These are phyloP conservation scores for Thalassoma bifasciatum DNA, from an alignment of 2,113 vertebrate genomes.

Conservation along the genomic window DNA sequence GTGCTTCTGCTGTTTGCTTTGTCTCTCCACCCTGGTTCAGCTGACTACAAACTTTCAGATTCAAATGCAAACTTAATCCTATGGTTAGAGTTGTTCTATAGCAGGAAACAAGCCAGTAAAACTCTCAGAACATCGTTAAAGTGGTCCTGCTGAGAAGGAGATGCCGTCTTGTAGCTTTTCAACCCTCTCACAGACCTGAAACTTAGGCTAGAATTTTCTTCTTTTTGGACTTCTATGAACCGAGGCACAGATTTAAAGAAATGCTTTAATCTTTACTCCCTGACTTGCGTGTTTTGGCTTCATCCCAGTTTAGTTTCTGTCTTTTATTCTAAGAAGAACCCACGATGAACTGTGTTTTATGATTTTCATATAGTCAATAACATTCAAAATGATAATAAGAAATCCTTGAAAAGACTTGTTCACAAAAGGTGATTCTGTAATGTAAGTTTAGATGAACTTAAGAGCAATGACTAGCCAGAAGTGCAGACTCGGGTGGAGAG, in stretches of 20 bases:
- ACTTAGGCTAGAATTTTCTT: constrained; percentile 6
- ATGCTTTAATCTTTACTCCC: neutral
- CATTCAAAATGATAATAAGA: too few species aligned
- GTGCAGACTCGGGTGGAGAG: neutral
- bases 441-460: neutral
- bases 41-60: constrained; percentile 45
- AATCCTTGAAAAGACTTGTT: neutral
- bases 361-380: too few species aligned
- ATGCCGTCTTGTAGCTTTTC: constrained; percentile 6
- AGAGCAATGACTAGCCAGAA: neutral
- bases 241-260: neutral
- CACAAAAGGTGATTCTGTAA: neutral
- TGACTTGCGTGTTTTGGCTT: neutral
- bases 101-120: constrained; percentile 37
- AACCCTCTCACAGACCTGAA: neutral
- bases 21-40: constrained; percentile 27
- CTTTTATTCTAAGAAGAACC: too few species aligned
- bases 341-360: too few species aligned
- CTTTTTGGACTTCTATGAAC: neutral
- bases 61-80: neutral
- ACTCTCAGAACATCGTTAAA: constrained; percentile 48
- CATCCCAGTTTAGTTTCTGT: neutral
- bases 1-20: constrained; percentile 29
- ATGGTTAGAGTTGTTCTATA: constrained; percentile 21
- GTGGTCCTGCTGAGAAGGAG: constrained; percentile 13